Percentiles rank a stretch among this genome's conserved stretches.
Evolutionary conservation across 2,888 invertebrate genomes (phyloP).

Genomic region (Lacanobia oleracea): DNA sequence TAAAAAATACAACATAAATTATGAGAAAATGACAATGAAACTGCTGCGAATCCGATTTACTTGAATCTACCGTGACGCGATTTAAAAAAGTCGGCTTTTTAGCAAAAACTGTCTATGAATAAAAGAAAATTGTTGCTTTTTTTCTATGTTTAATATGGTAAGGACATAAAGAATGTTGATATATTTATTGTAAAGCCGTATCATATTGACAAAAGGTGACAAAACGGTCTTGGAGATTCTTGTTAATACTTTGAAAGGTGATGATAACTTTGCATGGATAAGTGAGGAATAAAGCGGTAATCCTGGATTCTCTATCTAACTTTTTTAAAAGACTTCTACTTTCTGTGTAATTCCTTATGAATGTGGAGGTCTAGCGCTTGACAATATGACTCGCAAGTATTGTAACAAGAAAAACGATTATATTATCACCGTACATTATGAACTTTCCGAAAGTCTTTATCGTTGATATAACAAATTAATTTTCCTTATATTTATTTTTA

Average conservation of each 20-base stretch:
- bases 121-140: constrained; percentile 30
- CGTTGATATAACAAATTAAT: too few relatives aligned
- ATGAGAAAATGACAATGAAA: constrained; percentile 50
- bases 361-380: too few relatives aligned
- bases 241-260: neutral
- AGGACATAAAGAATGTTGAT: constrained; percentile 43
- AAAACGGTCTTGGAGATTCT: neutral
- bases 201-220: constrained; percentile 33
- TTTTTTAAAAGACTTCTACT: too few relatives aligned
- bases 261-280: neutral
- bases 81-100: constrained; percentile 51
- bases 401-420: too few relatives aligned
- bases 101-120: constrained; percentile 41
- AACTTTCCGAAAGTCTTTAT: too few relatives aligned
- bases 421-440: too few relatives aligned
- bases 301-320: too few relatives aligned
- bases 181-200: constrained; percentile 26
- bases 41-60: constrained; percentile 55
- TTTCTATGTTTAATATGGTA: constrained; percentile 39
- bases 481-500: too few relatives aligned
- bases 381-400: too few relatives aligned
- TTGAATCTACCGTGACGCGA: constrained; percentile 42
- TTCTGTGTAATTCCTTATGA: too few relatives aligned
- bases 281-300: neutral
- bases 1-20: constrained; percentile 58